phyloP scores from a whole-genome alignment of 2,797 vertebrate genomes.

The Hydrophis major region DNA sequence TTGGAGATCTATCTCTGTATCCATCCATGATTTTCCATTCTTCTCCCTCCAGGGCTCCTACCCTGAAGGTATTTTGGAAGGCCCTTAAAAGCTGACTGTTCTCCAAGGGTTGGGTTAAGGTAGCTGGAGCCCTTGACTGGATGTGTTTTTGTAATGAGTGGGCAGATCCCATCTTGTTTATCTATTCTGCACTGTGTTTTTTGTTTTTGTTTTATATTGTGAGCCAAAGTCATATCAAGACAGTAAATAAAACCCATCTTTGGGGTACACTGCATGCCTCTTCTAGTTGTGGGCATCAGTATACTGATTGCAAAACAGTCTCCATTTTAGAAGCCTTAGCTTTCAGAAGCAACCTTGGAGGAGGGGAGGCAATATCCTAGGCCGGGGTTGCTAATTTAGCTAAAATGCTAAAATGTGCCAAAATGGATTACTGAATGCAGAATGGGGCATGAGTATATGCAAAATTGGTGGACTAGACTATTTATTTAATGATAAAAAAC shows the following conservation, averaged over 20 bases:
- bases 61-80: neutral
- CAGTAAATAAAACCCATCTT: neutral
- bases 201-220: neutral
- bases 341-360: neutral
- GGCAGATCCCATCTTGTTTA: neutral
- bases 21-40: neutral
- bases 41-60: neutral
- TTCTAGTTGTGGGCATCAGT: neutral
- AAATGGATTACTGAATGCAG: neutral
- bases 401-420: neutral
- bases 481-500: neutral
- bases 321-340: neutral
- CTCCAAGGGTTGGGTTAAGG: neutral
- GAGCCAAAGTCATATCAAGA: neutral
- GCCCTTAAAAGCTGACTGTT: neutral
- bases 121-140: neutral
- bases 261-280: neutral
- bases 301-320: neutral
- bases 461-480: neutral
- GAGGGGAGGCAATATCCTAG: neutral
- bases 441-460: neutral
- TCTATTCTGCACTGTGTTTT: neutral
- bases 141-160: neutral
- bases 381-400: neutral
- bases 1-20: neutral